Base-by-base conservation (phyloP, 2,113 vertebrate genomes). In the Pseudorasbora parva region DNA sequence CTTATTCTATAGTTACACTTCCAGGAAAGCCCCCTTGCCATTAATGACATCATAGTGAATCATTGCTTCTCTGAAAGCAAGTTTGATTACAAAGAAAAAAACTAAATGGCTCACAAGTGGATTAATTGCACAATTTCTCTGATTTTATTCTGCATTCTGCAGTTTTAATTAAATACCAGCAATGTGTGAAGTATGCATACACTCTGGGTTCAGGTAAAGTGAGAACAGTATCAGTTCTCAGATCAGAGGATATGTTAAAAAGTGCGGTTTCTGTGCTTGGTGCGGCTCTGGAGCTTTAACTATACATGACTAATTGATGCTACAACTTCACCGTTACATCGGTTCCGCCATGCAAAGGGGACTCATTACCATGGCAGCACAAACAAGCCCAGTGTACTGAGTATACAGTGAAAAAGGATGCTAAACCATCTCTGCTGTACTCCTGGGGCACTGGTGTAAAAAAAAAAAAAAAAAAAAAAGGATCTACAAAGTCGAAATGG, bases 281-380 rank as follows among this genome's bases (percentile, higher is more conserved):
- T 73, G 59, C 27, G 37, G 69, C 68, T 81, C 76, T 84, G 73
- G 81, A 88, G 80, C 84, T 88, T 88, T 88, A 88, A 84, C 82
- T 85, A 81, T 27, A 86, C 88, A 85, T 88, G 87, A 88, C 86
- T 88, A 88, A 89, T 88, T 88, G 88, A 89, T 87, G 90, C 78
- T 84, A 82, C 81, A 62, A 85, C 84, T 64, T 75, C 78, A 76
- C 91, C 90, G 88, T 90, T 93, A 91, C 92, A 91, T 92, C 95
- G 94, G 93, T 94, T 94, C 93, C 91, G 91, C 88, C 93, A 94
- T 94, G 93, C 94, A 94, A 92, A 95, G 88, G 94, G 94, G 94
- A 95, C 94, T 95, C 94, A 92, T 96, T 95, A 94, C 89, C 1
- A 86, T 91, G 91, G 89, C 92, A 91, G 92, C 93, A 89, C 95